Evolutionary conservation across 2,797 vertebrate genomes (phyloP).

Genomic region (Pteronotus mesoamericanus): DNA sequence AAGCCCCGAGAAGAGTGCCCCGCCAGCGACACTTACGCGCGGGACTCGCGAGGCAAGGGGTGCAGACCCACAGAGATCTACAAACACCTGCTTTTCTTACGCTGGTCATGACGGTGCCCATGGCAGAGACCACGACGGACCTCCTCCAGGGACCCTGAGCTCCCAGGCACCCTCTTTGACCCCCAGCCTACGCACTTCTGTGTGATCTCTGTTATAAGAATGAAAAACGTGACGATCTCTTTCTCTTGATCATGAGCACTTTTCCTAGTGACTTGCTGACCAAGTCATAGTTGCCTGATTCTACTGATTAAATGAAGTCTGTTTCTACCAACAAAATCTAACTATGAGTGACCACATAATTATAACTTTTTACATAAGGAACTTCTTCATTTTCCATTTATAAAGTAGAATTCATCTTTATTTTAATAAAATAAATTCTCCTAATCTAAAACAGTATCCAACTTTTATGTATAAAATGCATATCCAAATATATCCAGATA

Average conservation of each 20-base stretch:
- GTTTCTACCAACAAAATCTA: neutral
- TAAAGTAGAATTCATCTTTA: neutral
- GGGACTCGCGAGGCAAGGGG: neutral
- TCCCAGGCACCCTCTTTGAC: neutral
- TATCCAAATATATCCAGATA: neutral
- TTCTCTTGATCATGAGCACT: neutral
- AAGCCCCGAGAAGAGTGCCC: neutral
- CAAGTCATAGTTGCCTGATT: neutral
- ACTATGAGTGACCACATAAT: neutral
- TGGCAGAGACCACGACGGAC: neutral
- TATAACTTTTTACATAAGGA: neutral
- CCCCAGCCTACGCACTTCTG: neutral
- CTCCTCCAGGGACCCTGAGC: neutral
- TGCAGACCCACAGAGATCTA: too few species aligned
- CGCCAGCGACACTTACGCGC: accelerated
- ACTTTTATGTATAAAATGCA: neutral
- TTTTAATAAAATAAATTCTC: constrained; percentile 10
- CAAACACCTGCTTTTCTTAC: neutral
- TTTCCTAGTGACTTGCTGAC: neutral
- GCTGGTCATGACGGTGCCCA: too few species aligned
- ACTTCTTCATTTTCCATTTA: neutral
- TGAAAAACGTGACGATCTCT: neutral
- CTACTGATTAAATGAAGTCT: neutral
- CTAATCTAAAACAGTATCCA: neutral
- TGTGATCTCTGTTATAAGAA: neutral